A percentile compares a stretch with the other conserved stretches of the same genome.
Conservation (phyloP, 2,888 invertebrate species). For the Sabatieria punctata region DNA sequence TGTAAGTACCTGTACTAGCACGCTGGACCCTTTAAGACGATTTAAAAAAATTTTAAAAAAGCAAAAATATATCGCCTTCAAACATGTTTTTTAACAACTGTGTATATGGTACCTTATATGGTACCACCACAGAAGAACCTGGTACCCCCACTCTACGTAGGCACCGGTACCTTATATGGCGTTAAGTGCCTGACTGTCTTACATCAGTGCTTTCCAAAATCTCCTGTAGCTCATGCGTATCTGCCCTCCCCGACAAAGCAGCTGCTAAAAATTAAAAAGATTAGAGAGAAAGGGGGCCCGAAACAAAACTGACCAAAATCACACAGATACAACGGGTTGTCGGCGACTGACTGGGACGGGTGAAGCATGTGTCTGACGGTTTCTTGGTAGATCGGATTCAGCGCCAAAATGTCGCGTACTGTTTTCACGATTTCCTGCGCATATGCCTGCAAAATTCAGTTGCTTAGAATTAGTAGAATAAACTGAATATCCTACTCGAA, state of each 20-base stretch:
- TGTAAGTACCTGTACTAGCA: no score
- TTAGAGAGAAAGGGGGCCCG: not conserved
- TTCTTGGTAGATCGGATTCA: conserved; percentile 84
- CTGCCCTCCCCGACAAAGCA: conserved; percentile 67
- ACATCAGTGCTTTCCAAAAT: conserved; percentile 59
- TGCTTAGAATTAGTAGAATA: conserved; percentile 13
- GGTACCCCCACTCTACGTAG: no score
- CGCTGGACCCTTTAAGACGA: no score
- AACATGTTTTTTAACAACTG: no score
- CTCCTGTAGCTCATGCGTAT: conserved; percentile 68
- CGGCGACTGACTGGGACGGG: conserved; percentile 85
- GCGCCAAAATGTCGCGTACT: conserved; percentile 79
- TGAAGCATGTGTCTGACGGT: conserved; percentile 94
- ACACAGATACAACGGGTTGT: conserved; percentile 91
- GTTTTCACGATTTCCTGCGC: conserved; percentile 94
- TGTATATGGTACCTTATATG: no score
- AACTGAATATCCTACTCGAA: conserved; percentile 35
- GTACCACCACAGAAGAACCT: no score
- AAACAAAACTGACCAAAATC: conserved; percentile 54
- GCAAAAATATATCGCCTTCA: no score
- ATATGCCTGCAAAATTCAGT: conserved; percentile 46
- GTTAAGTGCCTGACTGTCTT: no score
- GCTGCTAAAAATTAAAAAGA: conserved; percentile 40
- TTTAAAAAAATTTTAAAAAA: no score
- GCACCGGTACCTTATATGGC: no score